A percentile compares a stretch with the other conserved stretches of the same genome.
phyloP scores from a whole-genome alignment of 2,888 invertebrate genomes.

The Willowsia nigromaculata region DNA sequence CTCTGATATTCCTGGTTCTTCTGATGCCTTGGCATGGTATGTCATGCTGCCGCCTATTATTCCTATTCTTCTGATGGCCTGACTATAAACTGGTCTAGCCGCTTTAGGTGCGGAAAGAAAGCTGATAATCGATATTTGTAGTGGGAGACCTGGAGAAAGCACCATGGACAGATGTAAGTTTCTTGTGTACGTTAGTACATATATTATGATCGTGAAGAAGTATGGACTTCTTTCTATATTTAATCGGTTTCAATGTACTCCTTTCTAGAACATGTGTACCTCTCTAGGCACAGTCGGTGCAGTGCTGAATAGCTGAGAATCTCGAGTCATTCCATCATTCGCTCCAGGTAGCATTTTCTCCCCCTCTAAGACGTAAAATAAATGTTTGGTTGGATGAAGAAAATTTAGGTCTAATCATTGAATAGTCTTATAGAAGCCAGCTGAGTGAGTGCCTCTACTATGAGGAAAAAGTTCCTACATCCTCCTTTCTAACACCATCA shows the following conservation, averaged over 20 bases:
- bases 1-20: background rate
- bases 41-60: constrained; percentile 12
- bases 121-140: constrained; percentile 70
- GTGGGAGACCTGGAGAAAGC: background rate
- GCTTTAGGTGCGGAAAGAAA: constrained; percentile 62
- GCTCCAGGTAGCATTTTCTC: constrained; percentile 43
- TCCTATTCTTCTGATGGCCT: constrained; percentile 35
- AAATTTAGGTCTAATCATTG: constrained; percentile 49
- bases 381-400: background rate
- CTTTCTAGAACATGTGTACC: background rate
- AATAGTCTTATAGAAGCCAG: background rate
- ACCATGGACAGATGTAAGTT: background rate
- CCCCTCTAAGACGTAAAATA: constrained; percentile 27
- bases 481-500: background rate
- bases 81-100: constrained; percentile 47
- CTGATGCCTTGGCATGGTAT: background rate
- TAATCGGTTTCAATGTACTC: background rate
- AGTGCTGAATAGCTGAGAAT: constrained; percentile 1
- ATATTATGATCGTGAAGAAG: background rate
- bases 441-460: background rate
- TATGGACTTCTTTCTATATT: background rate
- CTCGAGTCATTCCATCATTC: constrained; percentile 46
- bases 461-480: background rate
- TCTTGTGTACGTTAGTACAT: background rate
- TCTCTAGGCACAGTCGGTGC: background rate